These are phyloP conservation scores for Clarias pachynema DNA, from an alignment of 2,797 vertebrate species.

Conservation along the genomic window DNA sequence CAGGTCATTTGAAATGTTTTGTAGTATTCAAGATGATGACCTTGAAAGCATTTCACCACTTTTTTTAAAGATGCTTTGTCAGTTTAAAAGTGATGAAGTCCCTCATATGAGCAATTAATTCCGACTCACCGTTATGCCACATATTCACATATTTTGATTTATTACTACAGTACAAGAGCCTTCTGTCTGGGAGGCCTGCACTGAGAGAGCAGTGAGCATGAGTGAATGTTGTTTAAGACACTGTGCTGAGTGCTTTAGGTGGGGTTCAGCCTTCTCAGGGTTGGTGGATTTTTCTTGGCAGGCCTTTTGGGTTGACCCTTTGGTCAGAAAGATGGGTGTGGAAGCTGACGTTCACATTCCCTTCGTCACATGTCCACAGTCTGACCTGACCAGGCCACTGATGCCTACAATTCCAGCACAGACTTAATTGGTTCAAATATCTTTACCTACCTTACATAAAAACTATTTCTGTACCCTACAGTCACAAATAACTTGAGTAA, in stretches of 20 bases:
- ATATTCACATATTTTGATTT: constrained; percentile 16
- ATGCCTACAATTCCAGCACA: background rate
- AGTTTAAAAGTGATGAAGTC: constrained; percentile 19
- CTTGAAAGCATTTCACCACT: background rate
- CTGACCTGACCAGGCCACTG: background rate
- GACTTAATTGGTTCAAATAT: background rate
- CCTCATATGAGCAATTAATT: constrained; percentile 25
- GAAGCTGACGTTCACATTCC: constrained; percentile 72
- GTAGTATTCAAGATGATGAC: background rate
- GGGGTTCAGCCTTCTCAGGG: constrained; percentile 66
- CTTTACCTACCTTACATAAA: background rate
- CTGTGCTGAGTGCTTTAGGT: constrained; percentile 59
- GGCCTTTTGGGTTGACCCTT: constrained; percentile 64
- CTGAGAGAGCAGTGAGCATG: constrained; percentile 14
- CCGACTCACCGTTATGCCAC: background rate
- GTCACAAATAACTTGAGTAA: background rate
- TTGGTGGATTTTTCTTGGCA: constrained; percentile 77
- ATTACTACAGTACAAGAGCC: background rate
- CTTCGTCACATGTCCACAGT: constrained; percentile 46
- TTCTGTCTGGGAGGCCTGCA: background rate
- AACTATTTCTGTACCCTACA: too few relatives aligned
- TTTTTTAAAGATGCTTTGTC: background rate
- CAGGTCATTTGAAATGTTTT: constrained; percentile 10
- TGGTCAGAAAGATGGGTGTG: constrained; percentile 73
- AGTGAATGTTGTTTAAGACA: constrained; percentile 19